A percentile compares a stretch with the other conserved stretches of the same genome.
phyloP scores from a whole-genome alignment of 1,140 invertebrate species.

The Whitmania pigra region DNA sequence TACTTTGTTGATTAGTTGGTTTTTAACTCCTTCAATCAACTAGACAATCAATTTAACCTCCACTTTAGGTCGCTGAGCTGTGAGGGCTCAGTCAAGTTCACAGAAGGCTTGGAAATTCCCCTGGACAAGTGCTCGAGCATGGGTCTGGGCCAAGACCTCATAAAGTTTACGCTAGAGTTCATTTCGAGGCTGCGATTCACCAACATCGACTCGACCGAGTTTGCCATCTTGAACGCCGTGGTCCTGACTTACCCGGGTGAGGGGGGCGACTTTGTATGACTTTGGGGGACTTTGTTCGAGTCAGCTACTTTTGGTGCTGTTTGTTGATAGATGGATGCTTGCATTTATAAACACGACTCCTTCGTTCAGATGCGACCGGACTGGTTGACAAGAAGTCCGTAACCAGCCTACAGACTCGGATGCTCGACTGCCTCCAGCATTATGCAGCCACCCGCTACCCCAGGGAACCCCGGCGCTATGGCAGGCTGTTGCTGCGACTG shows the following conservation, averaged over 20 bases:
- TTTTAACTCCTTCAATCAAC: not conserved
- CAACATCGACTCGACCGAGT: constrained; percentile 36
- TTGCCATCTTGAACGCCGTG: constrained; percentile 38
- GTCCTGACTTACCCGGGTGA: constrained; percentile 40
- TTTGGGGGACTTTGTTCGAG: not conserved
- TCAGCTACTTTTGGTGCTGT: not conserved
- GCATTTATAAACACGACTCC: not conserved
- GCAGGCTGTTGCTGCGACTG: constrained; percentile 38
- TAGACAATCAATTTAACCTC: not conserved
- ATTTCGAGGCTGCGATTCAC: constrained; percentile 32
- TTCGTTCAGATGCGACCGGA: constrained; percentile 34
- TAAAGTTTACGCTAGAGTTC: constrained; percentile 36
- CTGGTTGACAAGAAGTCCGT: constrained; percentile 34
- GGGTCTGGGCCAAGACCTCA: constrained; percentile 38
- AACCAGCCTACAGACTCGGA: constrained; percentile 32
- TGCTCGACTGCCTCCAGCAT: constrained; percentile 36
- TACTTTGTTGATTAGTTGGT: too few species aligned
- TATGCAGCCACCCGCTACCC: constrained; percentile 32
- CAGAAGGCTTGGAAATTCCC: constrained; percentile 31
- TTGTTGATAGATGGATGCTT: not conserved
- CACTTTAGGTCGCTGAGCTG: constrained; percentile 26
- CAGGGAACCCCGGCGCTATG: constrained; percentile 32
- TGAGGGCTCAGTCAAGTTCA: constrained; percentile 17
- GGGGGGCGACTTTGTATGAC: not conserved
- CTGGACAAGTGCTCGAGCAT: constrained; percentile 30